A percentile compares a stretch with the other conserved stretches of the same genome.
Conservation (phyloP, 2,888 invertebrate species). For the Temnothorax ravouxi region DNA sequence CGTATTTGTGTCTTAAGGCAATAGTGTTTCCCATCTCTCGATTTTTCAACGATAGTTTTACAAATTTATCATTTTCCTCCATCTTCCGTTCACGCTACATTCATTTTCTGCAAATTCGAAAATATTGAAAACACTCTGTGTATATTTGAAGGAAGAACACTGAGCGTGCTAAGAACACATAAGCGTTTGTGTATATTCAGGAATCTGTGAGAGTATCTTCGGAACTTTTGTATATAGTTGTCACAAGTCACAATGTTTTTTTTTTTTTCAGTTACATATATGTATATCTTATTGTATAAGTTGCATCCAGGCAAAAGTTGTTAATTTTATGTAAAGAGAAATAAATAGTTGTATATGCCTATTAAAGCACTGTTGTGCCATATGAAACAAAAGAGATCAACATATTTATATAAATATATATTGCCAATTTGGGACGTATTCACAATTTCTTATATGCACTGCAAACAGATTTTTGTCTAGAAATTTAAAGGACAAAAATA, state of each 20-base stretch:
- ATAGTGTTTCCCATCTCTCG: slow-evolving; percentile 68
- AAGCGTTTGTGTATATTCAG: slow-evolving; percentile 16
- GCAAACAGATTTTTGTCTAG: neutral
- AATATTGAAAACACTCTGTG: slow-evolving; percentile 12
- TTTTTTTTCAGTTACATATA: slow-evolving; percentile 4
- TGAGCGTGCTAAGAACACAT: slow-evolving; percentile 10
- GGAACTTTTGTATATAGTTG: neutral
- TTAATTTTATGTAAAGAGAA: neutral
- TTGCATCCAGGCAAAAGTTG: slow-evolving; percentile 2
- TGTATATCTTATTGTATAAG: neutral
- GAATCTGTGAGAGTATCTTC: slow-evolving; percentile 1
- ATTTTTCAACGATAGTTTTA: slow-evolving; percentile 34
- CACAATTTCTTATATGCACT: neutral
- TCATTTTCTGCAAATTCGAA: slow-evolving; percentile 38
- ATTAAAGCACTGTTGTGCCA: neutral
- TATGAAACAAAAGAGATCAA: neutral
- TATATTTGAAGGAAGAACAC: slow-evolving; percentile 10
- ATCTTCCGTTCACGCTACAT: slow-evolving; percentile 2
- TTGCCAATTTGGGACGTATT: neutral
- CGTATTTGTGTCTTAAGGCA: slow-evolving; percentile 79
- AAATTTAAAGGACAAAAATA: neutral
- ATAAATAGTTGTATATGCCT: slow-evolving; percentile 6
- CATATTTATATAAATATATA: neutral
- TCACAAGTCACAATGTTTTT: neutral
- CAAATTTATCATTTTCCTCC: slow-evolving; percentile 23